phyloP scores from a whole-genome alignment of 2,113 vertebrate genomes.

The Datnioides undecimradiatus region DNA sequence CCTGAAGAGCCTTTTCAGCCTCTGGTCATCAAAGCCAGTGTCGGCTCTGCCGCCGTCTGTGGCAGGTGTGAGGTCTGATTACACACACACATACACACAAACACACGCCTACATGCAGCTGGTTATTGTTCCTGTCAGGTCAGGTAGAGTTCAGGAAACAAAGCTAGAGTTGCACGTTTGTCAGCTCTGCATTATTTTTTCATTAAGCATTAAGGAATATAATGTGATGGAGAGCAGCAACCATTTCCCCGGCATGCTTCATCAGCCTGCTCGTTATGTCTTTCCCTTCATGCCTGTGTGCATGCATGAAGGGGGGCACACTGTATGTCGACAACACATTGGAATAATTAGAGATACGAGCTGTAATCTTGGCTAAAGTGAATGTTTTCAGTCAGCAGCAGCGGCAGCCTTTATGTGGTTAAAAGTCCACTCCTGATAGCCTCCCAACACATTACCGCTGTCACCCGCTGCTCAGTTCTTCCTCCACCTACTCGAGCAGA shows the following conservation, averaged over 20 bases:
- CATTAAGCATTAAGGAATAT: slow-evolving; percentile 6
- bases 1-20: slow-evolving; percentile 36
- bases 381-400: slow-evolving; percentile 2
- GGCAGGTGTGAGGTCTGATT: slow-evolving; percentile 38
- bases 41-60: slow-evolving; percentile 9
- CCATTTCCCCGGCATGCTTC: not conserved
- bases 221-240: slow-evolving; percentile 27
- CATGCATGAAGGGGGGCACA: too few species aligned
- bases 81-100: not conserved
- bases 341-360: not conserved
- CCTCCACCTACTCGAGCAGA: not conserved
- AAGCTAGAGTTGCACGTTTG: slow-evolving; percentile 5
- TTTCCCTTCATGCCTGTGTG: not conserved
- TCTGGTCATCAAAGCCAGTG: slow-evolving; percentile 35
- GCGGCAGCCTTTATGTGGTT: not conserved
- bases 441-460: not conserved
- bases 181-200: slow-evolving; percentile 18
- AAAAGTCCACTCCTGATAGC: slow-evolving; percentile 4
- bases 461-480: not conserved
- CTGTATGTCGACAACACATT: not conserved
- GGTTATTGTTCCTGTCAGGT: slow-evolving; percentile 36
- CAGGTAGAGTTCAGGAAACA: slow-evolving; percentile 20
- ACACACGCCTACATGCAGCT: slow-evolving; percentile 25
- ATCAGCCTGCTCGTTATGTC: slow-evolving; percentile 7
- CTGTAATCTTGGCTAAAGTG: slow-evolving; percentile 2